Base-by-base conservation (phyloP, 2,113 vertebrate species). In the Callopanchax toddi region DNA sequence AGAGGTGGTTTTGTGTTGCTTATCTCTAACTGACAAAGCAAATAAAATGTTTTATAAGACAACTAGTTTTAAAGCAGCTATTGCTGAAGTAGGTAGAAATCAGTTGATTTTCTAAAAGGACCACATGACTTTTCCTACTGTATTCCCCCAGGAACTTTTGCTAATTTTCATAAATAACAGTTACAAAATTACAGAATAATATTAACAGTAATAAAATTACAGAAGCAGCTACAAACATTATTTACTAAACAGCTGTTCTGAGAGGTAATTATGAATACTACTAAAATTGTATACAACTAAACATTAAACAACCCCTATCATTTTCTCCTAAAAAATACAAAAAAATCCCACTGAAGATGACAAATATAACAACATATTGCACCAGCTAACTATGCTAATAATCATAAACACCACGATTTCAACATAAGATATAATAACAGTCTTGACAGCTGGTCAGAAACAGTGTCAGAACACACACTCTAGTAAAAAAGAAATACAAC, bases 401-500 rank as follows among this genome's bases (percentile, higher is more conserved):
- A 22, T 26, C 1, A 63, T 22, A 58, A 34, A 29, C 58, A 25
- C n/a, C 20, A 8, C 65, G 58, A 67, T 12, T 6, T 25, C 46
- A 21, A 53, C 20, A 40, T 8, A 11, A 36, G 22, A 40, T 10
- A 1, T 36, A 2, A 26, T 16, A 5, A 50, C 16, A 22, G 18
- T 16, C 11, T 6, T 84, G 76, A 79, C 79, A 86, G 37, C 46
- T 59, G 26, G 18, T 25, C 1, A 13, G 37, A 5, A 12, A n/a
- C 13, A 42, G 13, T 29, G 44, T 4, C 6, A 44, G 15, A 6
- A 39, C 39, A 9, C 5, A 50, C 8, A 5, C 26, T 11, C 1
- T 5, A 67, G 15, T 13, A 6, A 10, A 8, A 42, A 4, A 39
- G 6, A 63, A 4, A 8, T 9, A 44, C 39, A 44, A 57, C 0